Evolutionary conservation across 2,888 invertebrate genomes (phyloP), one percentile per base, ranked within the genome.

Genomic region (Aethes cnicana): DNA sequence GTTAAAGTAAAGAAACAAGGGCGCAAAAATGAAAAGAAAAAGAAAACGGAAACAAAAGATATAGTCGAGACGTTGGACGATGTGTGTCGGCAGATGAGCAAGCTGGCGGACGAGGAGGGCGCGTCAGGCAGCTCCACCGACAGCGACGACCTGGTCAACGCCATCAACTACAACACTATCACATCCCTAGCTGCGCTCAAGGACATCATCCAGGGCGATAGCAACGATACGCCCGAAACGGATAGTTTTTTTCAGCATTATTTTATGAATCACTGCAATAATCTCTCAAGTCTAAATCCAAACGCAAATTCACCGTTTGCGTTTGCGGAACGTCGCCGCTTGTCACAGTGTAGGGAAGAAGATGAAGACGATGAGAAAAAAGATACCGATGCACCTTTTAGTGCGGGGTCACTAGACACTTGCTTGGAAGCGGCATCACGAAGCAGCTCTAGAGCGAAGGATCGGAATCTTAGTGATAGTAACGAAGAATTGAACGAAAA

Each of bases 271-370:
- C 94, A 94, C 71, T 93, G 93, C 59, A 94, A 93, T 73, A 92
- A 92, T 64, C 81, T 94, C 55, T 94, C 94, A 18, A 93, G 93
- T 55, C 87, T 92, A 50, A 91, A 91, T 63, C 64, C 79, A 0
- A 79, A 69, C 56, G 64, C 84, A 3, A 74, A 69, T 54, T 72
- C 82, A 36, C 77, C 91, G 25, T 86, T 91, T 59, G 86, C 91
- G 1, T 92, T 90, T 64, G 84, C 87, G 48, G 92, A 92, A 63
- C 88, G 93, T 3, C 88, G 95, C 20, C 91, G 96, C 8, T 78
- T 96, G 57, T 96, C 95, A 2, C 95, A 96, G 78, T 96, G 96
- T 74, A 92, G 94, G 54, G 96, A 96, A 74, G 96, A 96, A 81
- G 96, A 96, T 66, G 95, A 96, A 73, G 95, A 95, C 46, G 95